phyloP scores from a whole-genome alignment of 2,888 invertebrate species.

The Gryllus longicercus region DNA sequence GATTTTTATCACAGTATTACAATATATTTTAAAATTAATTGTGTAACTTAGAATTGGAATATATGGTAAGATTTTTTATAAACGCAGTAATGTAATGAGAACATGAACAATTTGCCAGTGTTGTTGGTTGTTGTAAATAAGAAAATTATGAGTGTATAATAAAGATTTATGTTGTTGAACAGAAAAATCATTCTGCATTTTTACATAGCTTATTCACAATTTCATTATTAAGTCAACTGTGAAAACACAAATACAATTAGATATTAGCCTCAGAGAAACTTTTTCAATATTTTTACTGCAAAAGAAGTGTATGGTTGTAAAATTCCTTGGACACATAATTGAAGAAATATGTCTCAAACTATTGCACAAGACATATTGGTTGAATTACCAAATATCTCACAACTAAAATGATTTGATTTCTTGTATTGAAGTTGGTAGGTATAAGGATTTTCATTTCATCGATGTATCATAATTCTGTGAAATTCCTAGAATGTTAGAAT shows the following conservation, averaged over 20 bases:
- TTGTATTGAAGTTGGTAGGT: not conserved
- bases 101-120: not conserved
- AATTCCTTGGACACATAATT: not conserved
- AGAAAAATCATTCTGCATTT: not conserved
- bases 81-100: not conserved
- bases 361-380: not conserved
- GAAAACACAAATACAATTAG: not conserved
- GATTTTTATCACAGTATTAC: constrained; percentile 17
- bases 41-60: not conserved
- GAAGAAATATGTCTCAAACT: not conserved
- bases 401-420: not conserved
- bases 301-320: not conserved
- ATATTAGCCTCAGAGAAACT: not conserved
- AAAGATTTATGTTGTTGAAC: not conserved
- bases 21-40: constrained; percentile 7
- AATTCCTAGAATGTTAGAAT: no score
- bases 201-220: not conserved
- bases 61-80: constrained; percentile 17
- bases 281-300: not conserved
- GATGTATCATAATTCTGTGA: no score
- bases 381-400: not conserved
- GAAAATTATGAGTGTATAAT: constrained; percentile 6
- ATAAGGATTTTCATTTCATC: no score
- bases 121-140: not conserved
- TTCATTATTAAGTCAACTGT: not conserved